Base-by-base conservation (phyloP, 2,888 invertebrate species). In the Anaspis maculata region DNA sequence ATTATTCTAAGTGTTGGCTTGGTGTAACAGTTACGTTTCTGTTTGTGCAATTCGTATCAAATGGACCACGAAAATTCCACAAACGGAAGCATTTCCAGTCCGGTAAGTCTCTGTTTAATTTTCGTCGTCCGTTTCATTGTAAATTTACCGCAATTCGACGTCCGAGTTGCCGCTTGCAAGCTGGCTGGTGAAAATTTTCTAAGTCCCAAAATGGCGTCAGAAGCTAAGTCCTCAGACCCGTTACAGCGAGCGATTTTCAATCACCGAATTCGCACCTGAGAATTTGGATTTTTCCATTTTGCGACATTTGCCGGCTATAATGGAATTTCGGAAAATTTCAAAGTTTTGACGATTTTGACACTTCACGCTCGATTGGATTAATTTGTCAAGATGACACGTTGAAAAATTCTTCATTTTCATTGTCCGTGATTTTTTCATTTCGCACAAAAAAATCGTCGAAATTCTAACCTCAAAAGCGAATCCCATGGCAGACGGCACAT, bases 161-260 rank as follows among this genome's bases (percentile, higher is more conserved):
- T 23, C 5, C 9, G 2, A 25, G 9, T 25, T 7, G 11, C 29
- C 5, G 28, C 9, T 30, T 32, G 34, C 44, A 55, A 49, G 6
- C 32, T 32, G 45, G 49, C 48, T 71, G 39, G 44, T 61, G 64
- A 71, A 74, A 75, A 66, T 74, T 74, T 74, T 76, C 74, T 74
- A 83, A 83, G 83, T 83, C 82, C 81, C 79, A 83, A 83, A 80
- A 85, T 84, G 84, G 84, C 84, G 84, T 79, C 83, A 77, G 74
- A 73, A 73, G 72, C 72, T 73, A 75, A 79, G 76, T 77, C 74
- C 76, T 29, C 27, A 21, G 15, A 5, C 9, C 19, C 19, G 19
- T 5, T 19, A 19, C 9, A 10, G 10, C 4, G 6, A 5, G 19
- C 9, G 19, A 19, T 5, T 19, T 19, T 19, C 19, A 19, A 6